Evolutionary conservation across 2,797 vertebrate genomes (phyloP).

Genomic region (Ibycter americanus): DNA sequence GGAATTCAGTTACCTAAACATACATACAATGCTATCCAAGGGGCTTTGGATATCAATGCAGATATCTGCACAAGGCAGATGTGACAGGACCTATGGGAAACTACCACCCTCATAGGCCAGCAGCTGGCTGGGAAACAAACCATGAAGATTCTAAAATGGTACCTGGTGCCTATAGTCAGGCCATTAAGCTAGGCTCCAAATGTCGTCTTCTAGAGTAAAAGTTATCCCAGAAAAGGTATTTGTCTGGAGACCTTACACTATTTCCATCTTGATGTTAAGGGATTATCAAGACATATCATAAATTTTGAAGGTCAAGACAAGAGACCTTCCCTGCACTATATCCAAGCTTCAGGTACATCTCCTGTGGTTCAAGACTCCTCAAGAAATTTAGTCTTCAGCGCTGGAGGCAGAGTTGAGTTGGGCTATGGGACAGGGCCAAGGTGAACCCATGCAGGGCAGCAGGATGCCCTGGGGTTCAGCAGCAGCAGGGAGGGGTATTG

Average conservation of each 20-base stretch:
- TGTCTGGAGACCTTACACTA: not conserved
- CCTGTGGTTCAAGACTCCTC: not conserved
- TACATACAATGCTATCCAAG: not conserved
- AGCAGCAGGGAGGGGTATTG: not conserved
- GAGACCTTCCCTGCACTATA: not conserved
- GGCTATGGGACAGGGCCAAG: not conserved
- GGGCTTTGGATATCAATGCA: not conserved
- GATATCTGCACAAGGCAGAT: not conserved
- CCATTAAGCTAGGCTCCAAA: not conserved
- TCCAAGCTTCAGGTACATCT: not conserved
- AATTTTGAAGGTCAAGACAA: not conserved
- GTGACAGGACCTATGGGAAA: not conserved
- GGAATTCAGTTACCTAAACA: not conserved
- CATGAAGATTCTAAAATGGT: not conserved
- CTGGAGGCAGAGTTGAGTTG: not conserved
- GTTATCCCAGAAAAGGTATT: not conserved
- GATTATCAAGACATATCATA: not conserved
- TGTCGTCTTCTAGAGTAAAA: not conserved
- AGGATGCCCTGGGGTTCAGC: not conserved
- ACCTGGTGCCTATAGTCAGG: not conserved
- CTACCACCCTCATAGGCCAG: not conserved
- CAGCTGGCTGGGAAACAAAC: not conserved
- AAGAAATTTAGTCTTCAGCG: not conserved
- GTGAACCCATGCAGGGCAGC: not conserved
- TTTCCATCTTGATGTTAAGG: not conserved